Evolutionary conservation across 2,888 invertebrate genomes (phyloP).

Genomic region (Galerucella calmariensis): DNA sequence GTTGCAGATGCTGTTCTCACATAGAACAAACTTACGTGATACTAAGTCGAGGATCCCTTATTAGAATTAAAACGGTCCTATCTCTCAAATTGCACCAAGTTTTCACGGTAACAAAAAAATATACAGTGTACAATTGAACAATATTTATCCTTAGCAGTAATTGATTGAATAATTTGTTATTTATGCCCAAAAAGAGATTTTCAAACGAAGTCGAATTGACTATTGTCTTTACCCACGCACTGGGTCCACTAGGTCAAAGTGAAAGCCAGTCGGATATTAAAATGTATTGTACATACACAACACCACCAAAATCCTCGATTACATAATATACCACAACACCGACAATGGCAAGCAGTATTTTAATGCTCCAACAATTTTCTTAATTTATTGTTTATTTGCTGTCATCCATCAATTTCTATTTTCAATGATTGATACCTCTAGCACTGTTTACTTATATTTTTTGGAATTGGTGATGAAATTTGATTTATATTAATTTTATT

Average conservation of each 20-base stretch:
- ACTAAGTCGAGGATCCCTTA: too few species aligned
- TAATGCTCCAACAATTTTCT: not conserved
- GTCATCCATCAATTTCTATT: not conserved
- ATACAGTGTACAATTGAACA: too few species aligned
- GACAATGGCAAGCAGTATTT: constrained; percentile 9
- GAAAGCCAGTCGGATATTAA: constrained; percentile 48
- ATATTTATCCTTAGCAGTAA: too few species aligned
- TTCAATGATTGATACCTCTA: constrained; percentile 1
- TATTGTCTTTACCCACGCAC: constrained; percentile 41
- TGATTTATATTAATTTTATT: not conserved
- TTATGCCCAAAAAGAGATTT: too few species aligned
- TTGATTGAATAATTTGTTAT: too few species aligned
- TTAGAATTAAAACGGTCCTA: too few species aligned
- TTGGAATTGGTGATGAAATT: not conserved
- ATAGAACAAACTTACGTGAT: too few species aligned
- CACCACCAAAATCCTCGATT: constrained; percentile 49
- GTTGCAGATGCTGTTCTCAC: too few species aligned
- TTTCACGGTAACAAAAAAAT: too few species aligned
- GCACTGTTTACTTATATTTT: not conserved
- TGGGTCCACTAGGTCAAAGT: constrained; percentile 46
- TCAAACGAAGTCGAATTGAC: constrained; percentile 36
- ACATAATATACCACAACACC: constrained; percentile 36
- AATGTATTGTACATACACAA: constrained; percentile 9
- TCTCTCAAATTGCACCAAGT: too few species aligned
- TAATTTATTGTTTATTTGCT: not conserved